These are phyloP conservation scores for Misgurnus mizolepis DNA, from an alignment of 2,113 vertebrate genomes.

Conservation along the genomic window DNA sequence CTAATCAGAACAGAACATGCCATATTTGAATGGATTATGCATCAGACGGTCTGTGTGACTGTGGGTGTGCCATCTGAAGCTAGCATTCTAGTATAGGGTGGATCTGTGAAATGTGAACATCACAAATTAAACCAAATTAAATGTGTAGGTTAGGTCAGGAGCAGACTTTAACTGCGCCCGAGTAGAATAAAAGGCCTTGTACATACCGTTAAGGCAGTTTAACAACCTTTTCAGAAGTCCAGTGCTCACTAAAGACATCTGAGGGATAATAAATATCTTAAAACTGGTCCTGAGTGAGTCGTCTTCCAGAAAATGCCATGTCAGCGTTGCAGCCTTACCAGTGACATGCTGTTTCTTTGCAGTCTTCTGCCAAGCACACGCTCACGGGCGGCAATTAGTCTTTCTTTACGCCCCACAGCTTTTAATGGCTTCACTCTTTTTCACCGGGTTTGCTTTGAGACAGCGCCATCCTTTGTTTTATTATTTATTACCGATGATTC, in stretches of 20 bases:
- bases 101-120: background rate
- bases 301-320: slow-evolving; percentile 24
- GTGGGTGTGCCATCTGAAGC: background rate
- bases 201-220: background rate
- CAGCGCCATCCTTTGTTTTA: slow-evolving; percentile 50
- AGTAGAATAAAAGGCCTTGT: background rate
- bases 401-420: slow-evolving; percentile 52
- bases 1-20: too few relatives aligned
- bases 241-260: background rate
- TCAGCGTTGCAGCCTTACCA: slow-evolving; percentile 43
- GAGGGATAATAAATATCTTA: background rate
- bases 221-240: background rate
- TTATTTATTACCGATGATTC: slow-evolving; percentile 56
- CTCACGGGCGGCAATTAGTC: slow-evolving; percentile 56
- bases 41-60: too few relatives aligned
- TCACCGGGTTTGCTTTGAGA: slow-evolving; percentile 44
- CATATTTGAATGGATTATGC: too few relatives aligned
- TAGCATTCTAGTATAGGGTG: background rate
- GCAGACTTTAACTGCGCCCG: background rate
- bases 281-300: slow-evolving; percentile 6
- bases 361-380: slow-evolving; percentile 36
- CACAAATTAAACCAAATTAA: background rate
- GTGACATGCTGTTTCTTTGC: slow-evolving; percentile 49
- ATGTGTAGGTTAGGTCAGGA: background rate
- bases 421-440: slow-evolving; percentile 54